These are phyloP conservation scores for Hirtodrosophila trivittata DNA, from an alignment of 2,888 invertebrate genomes.

Conservation along the genomic window DNA sequence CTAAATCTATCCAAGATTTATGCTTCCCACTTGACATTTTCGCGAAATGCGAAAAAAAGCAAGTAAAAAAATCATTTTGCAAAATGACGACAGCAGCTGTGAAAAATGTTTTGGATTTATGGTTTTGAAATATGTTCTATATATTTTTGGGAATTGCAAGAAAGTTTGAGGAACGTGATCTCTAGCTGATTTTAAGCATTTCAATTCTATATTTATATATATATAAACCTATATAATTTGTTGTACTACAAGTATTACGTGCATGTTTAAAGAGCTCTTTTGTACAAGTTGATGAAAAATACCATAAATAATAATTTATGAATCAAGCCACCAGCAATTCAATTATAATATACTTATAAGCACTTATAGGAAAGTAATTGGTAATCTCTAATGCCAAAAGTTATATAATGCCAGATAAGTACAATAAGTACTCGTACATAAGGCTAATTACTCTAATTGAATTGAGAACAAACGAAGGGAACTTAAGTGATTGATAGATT, in stretches of 20 bases:
- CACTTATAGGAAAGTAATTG: no score
- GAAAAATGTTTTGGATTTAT: conserved; percentile 36
- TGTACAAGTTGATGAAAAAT: neutral
- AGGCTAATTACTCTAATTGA: conserved; percentile 7
- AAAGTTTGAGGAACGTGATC: conserved; percentile 24
- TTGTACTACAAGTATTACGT: neutral
- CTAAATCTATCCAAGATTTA: conserved; percentile 51
- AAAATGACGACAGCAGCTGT: conserved; percentile 63
- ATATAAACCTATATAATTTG: neutral
- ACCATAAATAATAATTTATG: no score
- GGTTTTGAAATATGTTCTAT: conserved; percentile 10
- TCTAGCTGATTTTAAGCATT: conserved; percentile 25
- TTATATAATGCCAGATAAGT: no score
- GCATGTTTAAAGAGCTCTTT: conserved; percentile 19
- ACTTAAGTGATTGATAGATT: conserved; percentile 16
- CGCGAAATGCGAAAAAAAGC: conserved; percentile 18
- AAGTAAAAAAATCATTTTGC: conserved; percentile 4
- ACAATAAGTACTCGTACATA: no score
- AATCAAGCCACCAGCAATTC: no score
- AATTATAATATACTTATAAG: no score
- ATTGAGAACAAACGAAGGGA: conserved; percentile 7
- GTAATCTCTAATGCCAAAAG: no score
- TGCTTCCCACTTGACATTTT: conserved; percentile 41
- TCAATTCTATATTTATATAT: conserved; percentile 20
- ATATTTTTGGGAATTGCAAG: conserved; percentile 14